Conservation (phyloP, 2,888 invertebrate species). For the Lasioglossum pauxillum region DNA sequence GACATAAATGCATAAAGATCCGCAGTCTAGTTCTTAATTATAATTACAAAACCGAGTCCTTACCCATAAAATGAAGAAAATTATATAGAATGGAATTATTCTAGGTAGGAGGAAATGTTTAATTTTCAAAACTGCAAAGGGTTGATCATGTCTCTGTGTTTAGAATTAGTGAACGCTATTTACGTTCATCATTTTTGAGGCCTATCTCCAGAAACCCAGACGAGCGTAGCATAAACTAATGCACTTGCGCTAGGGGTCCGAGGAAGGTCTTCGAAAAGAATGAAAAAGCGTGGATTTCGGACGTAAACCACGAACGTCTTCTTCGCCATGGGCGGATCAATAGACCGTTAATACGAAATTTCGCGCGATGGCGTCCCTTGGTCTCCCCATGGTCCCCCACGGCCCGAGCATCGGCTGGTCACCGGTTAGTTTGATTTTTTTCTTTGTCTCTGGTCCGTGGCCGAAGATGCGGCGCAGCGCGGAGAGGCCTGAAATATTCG, state of each 20-base stretch:
- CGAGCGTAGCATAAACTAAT: not conserved
- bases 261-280: not conserved
- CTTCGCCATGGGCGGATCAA: conserved; percentile 61
- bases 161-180: not conserved
- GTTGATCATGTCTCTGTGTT: no score
- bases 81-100: no score
- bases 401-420: conserved; percentile 8
- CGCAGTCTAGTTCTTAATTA: no score
- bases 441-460: conserved; percentile 29
- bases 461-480: conserved; percentile 31
- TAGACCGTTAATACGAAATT: conserved; percentile 71
- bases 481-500: conserved; percentile 77
- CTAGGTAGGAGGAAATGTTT: no score
- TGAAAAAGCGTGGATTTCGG: conserved; percentile 14
- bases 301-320: conserved; percentile 62
- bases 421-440: conserved; percentile 15
- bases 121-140: no score
- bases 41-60: no score
- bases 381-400: conserved; percentile 13
- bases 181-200: not conserved
- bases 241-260: not conserved
- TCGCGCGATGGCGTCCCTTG: conserved; percentile 55
- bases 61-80: no score
- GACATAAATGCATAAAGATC: no score
- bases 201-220: not conserved